Evolutionary conservation across 1,140 invertebrate genomes (phyloP), one percentile per base, ranked within the genome.

Genomic region (Anastrepha ludens): DNA sequence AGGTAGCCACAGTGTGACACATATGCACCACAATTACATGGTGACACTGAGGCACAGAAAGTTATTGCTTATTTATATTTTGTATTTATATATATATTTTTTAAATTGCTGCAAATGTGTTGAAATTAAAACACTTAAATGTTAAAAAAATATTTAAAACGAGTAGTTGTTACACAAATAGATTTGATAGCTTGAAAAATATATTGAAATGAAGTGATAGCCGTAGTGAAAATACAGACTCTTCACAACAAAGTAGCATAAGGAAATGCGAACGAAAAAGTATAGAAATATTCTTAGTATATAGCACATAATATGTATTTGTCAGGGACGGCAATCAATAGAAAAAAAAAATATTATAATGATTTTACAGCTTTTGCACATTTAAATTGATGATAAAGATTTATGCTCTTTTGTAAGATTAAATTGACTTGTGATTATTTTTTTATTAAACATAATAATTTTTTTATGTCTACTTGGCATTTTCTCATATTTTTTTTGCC

Each of bases 41-140:
- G 50, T 81, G 47, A 81, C 74, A 81, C 74, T 55, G 74, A 81
- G 44, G 74, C 74, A 81, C 74, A 55, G 44, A 55, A 81, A 81
- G 50, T 55, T 55, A 8, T 74, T 74, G 67, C 67, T 44, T 74
- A 74, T 74, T 47, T 15, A 74, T 74, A 47, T 74, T 20, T 2
- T 65, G 17, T 65, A 6, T 62, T 62, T 62, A 2, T 67, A 20
- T 74, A 20, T 74, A 74, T 0, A 74, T 29, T 74, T 44, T 39
- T 70, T 70, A n/a, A 81, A 9, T 81, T 81, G 55, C 55, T 58
- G 47, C 74, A 55, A 41, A 74, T 13, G 20, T 67, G 13, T 67
- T 29, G 29, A 67, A 67, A 67, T 41, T 20, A 29, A 67, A 29
- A 67, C 29, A 67, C 39, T 41, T 67, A 74, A 74, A 44, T 74